phyloP scores from a whole-genome alignment of 2,797 vertebrate species.

The Danio aesculapii region DNA sequence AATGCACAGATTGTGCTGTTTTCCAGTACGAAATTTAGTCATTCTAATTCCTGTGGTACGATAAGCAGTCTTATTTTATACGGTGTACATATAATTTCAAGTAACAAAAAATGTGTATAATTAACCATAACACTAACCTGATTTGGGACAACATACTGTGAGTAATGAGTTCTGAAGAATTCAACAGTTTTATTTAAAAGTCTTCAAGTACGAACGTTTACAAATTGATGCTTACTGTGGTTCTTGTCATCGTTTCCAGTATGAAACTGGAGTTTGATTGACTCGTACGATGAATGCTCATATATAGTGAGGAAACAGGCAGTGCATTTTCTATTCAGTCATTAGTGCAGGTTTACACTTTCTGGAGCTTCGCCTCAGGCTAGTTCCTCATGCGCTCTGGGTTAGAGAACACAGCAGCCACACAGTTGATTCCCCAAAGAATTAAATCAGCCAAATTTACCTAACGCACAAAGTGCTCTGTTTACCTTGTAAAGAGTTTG shows the following conservation, averaged over 20 bases:
- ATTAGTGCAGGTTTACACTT: slow-evolving; percentile 47
- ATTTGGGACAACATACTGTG: background rate
- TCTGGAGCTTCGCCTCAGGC: slow-evolving; percentile 50
- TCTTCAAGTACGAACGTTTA: background rate
- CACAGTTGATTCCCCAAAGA: slow-evolving; percentile 53
- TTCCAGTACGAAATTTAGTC: too few relatives aligned
- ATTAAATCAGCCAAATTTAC: slow-evolving; percentile 50
- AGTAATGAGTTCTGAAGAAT: background rate
- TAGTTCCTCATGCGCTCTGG: slow-evolving; percentile 51
- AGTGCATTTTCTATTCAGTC: slow-evolving; percentile 40
- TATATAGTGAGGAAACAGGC: background rate
- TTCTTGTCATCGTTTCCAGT: background rate
- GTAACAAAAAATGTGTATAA: too few relatives aligned
- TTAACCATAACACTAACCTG: too few relatives aligned
- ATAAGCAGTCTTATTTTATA: too few relatives aligned
- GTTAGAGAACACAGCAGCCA: slow-evolving; percentile 40
- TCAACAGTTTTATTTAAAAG: background rate
- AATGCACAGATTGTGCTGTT: too few relatives aligned
- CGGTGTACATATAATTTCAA: too few relatives aligned
- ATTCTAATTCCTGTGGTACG: too few relatives aligned
- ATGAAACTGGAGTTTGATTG: slow-evolving; percentile 6
- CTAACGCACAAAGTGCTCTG: slow-evolving; percentile 42
- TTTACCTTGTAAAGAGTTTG: slow-evolving; percentile 51
- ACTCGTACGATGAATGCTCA: background rate
- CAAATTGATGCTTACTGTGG: background rate